Evolutionary conservation across 2,888 invertebrate genomes (phyloP), one percentile per base, ranked within the genome.

Genomic region (Folsomia candida): DNA sequence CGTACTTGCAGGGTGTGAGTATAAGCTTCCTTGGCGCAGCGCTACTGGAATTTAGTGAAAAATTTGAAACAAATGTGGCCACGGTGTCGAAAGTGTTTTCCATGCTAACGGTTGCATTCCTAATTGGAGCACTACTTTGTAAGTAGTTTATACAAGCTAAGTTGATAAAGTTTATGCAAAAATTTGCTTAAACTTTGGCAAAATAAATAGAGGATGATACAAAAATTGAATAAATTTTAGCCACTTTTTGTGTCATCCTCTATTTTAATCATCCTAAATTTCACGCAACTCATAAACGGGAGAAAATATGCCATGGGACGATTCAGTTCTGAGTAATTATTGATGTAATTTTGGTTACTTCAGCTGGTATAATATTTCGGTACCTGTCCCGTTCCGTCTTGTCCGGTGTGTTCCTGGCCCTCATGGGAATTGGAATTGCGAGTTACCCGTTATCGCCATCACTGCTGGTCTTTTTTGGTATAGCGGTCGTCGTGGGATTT

Each of bases 401-500:
- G 9, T 47, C 47, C 47, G 47, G 47, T 18, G 47, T 47, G 9
- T 18, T 47, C 9, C 47, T 47, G 47, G 9, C 18, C 9, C 9
- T 47, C 9, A 47, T 47, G 47, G 47, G 47, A 9, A 18, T 18
- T 11, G 47, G 9, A 9, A 47, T 18, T 11, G 18, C 18, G 9
- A 18, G 9, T 47, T 47, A 47, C 14, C 78, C 78, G 26, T 58
- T 57, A 26, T 60, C 61, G 0, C 71, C 78, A 9, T 64, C 70
- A 0, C 25, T 74, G 4, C 26, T 51, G 0, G 22, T 67, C 11
- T 75, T 76, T 54, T 78, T 73, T 27, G 47, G 54, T 18, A 24
- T 54, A 11, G 74, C 69, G 2, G 76, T 58, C 2, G 1, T 71
- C 18, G 58, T 72, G 4, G 78, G 78, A 25, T 71, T 78, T 20